Base-by-base conservation (phyloP, 2,888 invertebrate genomes). In the Autographa gamma region DNA sequence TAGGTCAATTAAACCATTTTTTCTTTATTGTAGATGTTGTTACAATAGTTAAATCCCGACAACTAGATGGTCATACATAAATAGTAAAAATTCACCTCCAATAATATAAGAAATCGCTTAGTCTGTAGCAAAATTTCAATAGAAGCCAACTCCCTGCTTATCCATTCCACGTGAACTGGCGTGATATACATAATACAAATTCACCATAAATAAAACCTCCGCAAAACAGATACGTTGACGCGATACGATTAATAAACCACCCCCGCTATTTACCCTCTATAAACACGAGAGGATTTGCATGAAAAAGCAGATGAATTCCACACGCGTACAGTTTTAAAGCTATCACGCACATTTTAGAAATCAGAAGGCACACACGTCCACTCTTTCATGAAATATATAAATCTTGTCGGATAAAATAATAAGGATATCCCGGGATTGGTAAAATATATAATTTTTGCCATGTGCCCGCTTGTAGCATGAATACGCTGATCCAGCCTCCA, bases 381-480 rank as follows among this genome's bases (percentile, higher is more conserved):
- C 79, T 84, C 81, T 83, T 83, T 86, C 84, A 83, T 87, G 84
- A 85, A 84, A 81, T 68, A 83, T 83, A 88, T 88, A 85, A 87
- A 89, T 87, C 83, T 81, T 70, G 54, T 19, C n/a, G 13, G 74
- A 76, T 68, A 85, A 79, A 71, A 66, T 76, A 78, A 48, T 64
- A 41, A 66, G 80, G 88, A 83, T 74, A 63, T n/a, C 65, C 43
- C 56, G 6, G 0, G 48, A 5, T 48, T 48, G 0, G 48, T 7
- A n/a, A 48, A 48, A 48, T 11, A 48, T 48, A 8, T n/a, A 48
- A 11, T 48, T 16, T 48, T 4, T 0, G n/a, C n/a, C n/a, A n/a
- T 48, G n/a, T n/a, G n/a, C n/a, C n/a, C n/a, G n/a, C n/a, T n/a
- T n/a, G n/a, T n/a, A n/a, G n/a, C n/a, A n/a, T n/a, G n/a, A n/a